Percentiles rank a stretch among this genome's conserved stretches.
phyloP scores from a whole-genome alignment of 2,113 vertebrate species.

The Aptenodytes patagonicus region DNA sequence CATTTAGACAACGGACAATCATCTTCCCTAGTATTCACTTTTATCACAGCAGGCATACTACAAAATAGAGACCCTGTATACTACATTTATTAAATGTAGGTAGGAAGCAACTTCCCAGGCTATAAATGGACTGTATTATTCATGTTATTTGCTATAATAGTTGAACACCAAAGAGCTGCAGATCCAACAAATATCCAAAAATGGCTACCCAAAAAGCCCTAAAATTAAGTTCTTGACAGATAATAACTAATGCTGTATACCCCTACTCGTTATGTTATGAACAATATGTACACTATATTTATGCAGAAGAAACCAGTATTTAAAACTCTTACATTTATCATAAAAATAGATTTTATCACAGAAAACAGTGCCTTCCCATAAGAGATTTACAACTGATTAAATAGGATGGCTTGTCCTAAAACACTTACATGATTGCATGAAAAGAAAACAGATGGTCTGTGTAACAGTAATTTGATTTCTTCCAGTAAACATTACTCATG shows the following conservation, averaged over 20 bases:
- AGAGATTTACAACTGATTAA: conserved; percentile 56
- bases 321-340: conserved; percentile 25
- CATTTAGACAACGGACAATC: background rate
- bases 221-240: conserved; percentile 25
- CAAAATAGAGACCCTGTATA: background rate
- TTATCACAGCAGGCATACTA: background rate
- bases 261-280: background rate
- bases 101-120: background rate
- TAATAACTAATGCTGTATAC: background rate
- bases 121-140: background rate
- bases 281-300: conserved; percentile 10
- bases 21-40: background rate
- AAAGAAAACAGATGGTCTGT: conserved; percentile 68
- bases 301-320: conserved; percentile 22
- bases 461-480: conserved; percentile 66
- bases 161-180: background rate
- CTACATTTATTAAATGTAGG: background rate
- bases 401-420: conserved; percentile 64
- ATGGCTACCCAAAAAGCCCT: background rate
- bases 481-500: conserved; percentile 68
- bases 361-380: conserved; percentile 33
- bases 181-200: background rate
- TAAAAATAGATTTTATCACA: conserved; percentile 48
- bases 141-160: background rate
- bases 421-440: conserved; percentile 65